A percentile compares a stretch with the other conserved stretches of the same genome.
These are phyloP conservation scores for Rhinatrema bivittatum DNA, from an alignment of 2,797 vertebrate species.

Conservation along the genomic window DNA sequence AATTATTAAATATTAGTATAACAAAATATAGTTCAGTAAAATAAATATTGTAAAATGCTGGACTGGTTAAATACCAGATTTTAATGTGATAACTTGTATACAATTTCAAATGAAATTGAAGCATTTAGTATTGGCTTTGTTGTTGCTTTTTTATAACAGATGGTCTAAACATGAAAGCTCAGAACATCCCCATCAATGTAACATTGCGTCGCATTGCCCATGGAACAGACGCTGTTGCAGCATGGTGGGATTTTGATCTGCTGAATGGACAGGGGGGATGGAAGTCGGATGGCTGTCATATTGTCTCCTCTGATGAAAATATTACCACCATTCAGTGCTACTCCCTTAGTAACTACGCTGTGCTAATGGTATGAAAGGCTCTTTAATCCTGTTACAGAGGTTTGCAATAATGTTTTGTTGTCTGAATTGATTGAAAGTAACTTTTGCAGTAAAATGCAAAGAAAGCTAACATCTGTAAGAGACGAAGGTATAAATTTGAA, in stretches of 20 bases:
- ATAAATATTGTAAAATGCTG: too few species aligned
- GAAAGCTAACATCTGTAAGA: too few species aligned
- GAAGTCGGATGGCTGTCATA: conserved; percentile 82
- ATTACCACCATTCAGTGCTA: conserved; percentile 87
- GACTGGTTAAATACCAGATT: neutral
- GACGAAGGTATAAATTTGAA: too few species aligned
- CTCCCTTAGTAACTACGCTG: conserved; percentile 85
- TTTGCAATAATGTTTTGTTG: too few species aligned
- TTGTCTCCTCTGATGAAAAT: conserved; percentile 82
- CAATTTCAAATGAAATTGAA: neutral
- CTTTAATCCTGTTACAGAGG: too few species aligned
- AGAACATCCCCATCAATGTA: conserved; percentile 72
- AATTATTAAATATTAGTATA: too few species aligned
- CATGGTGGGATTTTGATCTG: conserved; percentile 84
- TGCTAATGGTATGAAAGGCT: conserved; percentile 76
- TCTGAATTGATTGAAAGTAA: too few species aligned
- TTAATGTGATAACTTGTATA: neutral
- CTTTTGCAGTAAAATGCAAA: too few species aligned
- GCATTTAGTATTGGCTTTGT: neutral
- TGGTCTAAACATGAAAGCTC: conserved; percentile 54
- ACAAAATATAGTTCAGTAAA: too few species aligned
- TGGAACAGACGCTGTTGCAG: conserved; percentile 78
- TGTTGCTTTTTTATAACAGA: too few species aligned
- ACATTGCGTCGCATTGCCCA: conserved; percentile 79
- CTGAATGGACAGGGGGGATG: conserved; percentile 84